Conservation (phyloP, 2,113 vertebrate species). For the Sinocyclocheilus anshuiensis region DNA sequence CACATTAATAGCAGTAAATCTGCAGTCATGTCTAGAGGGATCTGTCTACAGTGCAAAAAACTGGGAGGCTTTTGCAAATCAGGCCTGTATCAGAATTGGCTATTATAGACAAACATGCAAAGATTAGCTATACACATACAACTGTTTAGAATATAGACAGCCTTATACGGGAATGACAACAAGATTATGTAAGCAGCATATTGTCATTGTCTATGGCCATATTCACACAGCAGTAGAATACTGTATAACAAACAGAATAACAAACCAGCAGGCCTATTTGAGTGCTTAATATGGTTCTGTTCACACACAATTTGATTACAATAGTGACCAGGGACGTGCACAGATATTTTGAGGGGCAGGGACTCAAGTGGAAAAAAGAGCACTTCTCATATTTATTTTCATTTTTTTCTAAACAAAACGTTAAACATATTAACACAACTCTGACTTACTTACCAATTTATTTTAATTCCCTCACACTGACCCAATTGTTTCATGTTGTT, state of each 20-base stretch:
- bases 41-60: conserved; percentile 59
- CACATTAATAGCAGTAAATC: conserved; percentile 46
- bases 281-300: neutral
- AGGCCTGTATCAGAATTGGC: conserved; percentile 3
- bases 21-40: conserved; percentile 44
- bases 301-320: neutral
- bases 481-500: no score
- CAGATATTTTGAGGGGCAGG: no score
- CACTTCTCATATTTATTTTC: no score
- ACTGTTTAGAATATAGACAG: conserved; percentile 1
- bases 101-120: conserved; percentile 38
- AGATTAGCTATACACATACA: conserved; percentile 38
- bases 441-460: no score
- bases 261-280: neutral
- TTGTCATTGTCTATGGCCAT: neutral
- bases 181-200: neutral
- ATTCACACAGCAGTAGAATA: neutral
- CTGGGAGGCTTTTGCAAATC: conserved; percentile 45
- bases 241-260: neutral
- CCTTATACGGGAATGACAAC: neutral
- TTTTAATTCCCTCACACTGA: no score
- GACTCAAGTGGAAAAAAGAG: no score
- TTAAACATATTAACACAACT: no score
- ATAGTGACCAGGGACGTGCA: neutral
- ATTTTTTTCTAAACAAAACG: no score